These are phyloP conservation scores for Xestia rhomboidea DNA, from an alignment of 2,888 invertebrate genomes.

Conservation along the genomic window DNA sequence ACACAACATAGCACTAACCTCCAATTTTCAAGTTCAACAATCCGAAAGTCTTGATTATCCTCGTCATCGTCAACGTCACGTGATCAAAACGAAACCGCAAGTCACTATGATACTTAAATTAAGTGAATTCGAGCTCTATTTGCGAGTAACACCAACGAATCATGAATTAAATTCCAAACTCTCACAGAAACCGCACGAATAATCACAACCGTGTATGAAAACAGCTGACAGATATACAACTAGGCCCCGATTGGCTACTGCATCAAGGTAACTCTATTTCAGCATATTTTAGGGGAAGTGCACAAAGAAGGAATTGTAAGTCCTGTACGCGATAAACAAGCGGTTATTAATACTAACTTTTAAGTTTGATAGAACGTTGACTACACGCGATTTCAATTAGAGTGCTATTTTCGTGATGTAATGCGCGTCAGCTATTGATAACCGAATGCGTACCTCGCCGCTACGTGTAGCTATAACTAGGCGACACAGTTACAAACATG, in stretches of 20 bases:
- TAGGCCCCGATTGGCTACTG: constrained; percentile 52
- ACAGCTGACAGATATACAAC: constrained; percentile 58
- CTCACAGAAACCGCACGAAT: constrained; percentile 18
- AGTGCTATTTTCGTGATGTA: constrained; percentile 30
- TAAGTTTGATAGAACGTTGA: constrained; percentile 9
- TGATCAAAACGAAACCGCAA: constrained; percentile 28
- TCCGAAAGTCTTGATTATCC: constrained; percentile 70
- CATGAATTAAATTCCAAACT: constrained; percentile 17
- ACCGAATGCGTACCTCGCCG: constrained; percentile 26
- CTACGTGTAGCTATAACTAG: constrained; percentile 14
- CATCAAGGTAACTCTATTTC: constrained; percentile 57
- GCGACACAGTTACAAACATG: constrained; percentile 33
- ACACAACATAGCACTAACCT: constrained; percentile 75
- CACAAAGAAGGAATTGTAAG: constrained; percentile 35
- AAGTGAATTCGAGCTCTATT: constrained; percentile 4
- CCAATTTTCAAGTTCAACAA: constrained; percentile 74
- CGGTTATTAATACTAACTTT: constrained; percentile 8
- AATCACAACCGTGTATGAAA: constrained; percentile 40
- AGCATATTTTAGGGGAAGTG: constrained; percentile 39
- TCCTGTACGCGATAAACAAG: constrained; percentile 14
- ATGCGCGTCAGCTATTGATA: constrained; percentile 47
- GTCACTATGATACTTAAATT: constrained; percentile 30
- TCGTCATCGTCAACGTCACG: constrained; percentile 70
- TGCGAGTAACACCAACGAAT: background rate
- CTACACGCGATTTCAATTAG: constrained; percentile 49